phyloP scores from a whole-genome alignment of 2,888 invertebrate species.

The Colletes collaris region DNA sequence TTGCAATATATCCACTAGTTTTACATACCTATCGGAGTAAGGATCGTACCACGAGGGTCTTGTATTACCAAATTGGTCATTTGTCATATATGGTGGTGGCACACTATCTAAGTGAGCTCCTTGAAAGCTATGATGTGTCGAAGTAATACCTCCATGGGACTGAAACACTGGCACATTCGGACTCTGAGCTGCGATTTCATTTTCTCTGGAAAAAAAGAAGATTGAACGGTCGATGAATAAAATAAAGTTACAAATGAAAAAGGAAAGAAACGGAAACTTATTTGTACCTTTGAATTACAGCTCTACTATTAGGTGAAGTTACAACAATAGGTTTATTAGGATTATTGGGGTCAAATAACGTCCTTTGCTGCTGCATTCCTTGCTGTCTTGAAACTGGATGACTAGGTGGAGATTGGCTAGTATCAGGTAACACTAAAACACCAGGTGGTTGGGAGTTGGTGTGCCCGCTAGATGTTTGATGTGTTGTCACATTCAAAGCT shows the following conservation, averaged over 20 bases:
- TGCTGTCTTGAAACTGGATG: constrained; percentile 68
- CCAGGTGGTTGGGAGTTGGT: constrained; percentile 80
- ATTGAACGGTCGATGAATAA: neutral
- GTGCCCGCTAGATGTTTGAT: constrained; percentile 61
- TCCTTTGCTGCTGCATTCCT: constrained; percentile 82
- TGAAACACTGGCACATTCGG: constrained; percentile 73
- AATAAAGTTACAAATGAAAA: neutral
- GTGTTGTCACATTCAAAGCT: constrained; percentile 60
- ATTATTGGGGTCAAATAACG: constrained; percentile 87
- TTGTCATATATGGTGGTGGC: constrained; percentile 64
- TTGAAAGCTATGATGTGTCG: constrained; percentile 73
- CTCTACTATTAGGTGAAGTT: constrained; percentile 84
- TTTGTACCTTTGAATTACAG: constrained; percentile 74
- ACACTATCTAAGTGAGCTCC: constrained; percentile 72
- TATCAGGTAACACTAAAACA: constrained; percentile 82
- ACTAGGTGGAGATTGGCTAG: constrained; percentile 69
- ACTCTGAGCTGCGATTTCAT: constrained; percentile 69
- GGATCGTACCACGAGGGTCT: constrained; percentile 86
- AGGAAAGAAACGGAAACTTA: neutral
- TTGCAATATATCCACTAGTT: neutral
- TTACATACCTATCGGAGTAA: constrained; percentile 83
- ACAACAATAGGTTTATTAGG: constrained; percentile 90
- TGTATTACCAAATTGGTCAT: constrained; percentile 84
- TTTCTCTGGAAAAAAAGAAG: constrained; percentile 70
- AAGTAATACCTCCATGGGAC: constrained; percentile 70